Percentiles rank a stretch among this genome's conserved stretches.
Conservation (phyloP, 2,888 invertebrate species). For the Pomacea canaliculata region DNA sequence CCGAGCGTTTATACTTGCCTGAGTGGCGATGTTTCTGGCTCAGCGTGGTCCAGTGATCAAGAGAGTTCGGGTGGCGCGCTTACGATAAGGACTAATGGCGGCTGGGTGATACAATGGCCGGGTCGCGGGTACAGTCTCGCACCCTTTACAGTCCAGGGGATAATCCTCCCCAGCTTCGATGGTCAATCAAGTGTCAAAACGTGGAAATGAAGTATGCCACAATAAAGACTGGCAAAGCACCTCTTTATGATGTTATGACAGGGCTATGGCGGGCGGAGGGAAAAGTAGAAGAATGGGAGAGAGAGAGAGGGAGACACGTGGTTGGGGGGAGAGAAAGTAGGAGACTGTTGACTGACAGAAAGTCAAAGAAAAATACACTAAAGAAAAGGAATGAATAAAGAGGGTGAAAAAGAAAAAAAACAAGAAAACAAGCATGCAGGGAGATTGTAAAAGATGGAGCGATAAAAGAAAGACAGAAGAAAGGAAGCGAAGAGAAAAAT, state of each 20-base stretch:
- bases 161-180: background rate
- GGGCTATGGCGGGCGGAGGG: too few species aligned
- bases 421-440: background rate
- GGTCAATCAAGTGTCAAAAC: background rate
- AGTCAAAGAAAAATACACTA: background rate
- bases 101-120: too few species aligned
- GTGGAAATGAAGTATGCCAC: too few species aligned
- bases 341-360: background rate
- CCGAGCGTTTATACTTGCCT: too few species aligned
- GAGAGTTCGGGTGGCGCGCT: background rate
- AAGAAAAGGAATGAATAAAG: background rate
- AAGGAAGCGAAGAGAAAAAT: background rate
- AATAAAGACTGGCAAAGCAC: too few species aligned
- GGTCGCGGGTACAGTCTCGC: too few species aligned
- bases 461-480: background rate
- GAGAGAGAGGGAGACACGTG: background rate
- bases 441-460: background rate
- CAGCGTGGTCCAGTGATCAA: background rate
- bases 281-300: background rate
- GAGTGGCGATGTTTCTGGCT: background rate
- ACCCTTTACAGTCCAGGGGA: too few species aligned
- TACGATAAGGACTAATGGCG: background rate
- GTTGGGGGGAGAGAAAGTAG: background rate
- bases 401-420: background rate
- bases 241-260: too few species aligned